These are phyloP conservation scores for Stichodactyla helianthus DNA, from an alignment of 64 coral and sea anemone genomes.

Conservation along the genomic window DNA sequence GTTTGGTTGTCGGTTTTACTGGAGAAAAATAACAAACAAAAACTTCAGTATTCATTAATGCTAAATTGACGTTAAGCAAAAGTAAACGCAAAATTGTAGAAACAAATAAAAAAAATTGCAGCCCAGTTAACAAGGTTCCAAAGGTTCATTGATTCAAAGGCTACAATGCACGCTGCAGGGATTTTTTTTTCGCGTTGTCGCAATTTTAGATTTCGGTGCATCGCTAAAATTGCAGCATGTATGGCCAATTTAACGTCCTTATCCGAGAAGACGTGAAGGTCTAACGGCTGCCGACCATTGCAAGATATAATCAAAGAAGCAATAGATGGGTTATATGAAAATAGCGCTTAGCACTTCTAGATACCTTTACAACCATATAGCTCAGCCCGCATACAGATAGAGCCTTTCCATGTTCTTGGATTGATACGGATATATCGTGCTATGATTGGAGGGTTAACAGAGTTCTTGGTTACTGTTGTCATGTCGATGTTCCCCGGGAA, in stretches of 20 bases:
- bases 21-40: not conserved
- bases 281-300: too few species aligned
- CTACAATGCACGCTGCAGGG: too few species aligned
- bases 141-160: too few species aligned
- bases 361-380: constrained; percentile 50
- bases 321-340: not conserved
- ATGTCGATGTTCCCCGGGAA: constrained; percentile 30
- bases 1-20: constrained; percentile 7
- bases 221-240: too few species aligned
- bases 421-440: constrained; percentile 43
- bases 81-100: too few species aligned
- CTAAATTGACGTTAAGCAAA: too few species aligned
- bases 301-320: not conserved
- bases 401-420: constrained; percentile 14
- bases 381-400: constrained; percentile 38
- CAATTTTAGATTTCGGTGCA: too few species aligned
- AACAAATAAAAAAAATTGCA: too few species aligned
- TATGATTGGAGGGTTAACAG: not conserved
- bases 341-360: not conserved
- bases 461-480: constrained; percentile 38
- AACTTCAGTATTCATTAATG: not conserved
- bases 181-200: too few species aligned
- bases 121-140: too few species aligned
- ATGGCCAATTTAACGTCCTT: too few species aligned
- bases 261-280: too few species aligned